Base-by-base conservation (phyloP, 2,797 vertebrate species). In the Anguilla anguilla region DNA sequence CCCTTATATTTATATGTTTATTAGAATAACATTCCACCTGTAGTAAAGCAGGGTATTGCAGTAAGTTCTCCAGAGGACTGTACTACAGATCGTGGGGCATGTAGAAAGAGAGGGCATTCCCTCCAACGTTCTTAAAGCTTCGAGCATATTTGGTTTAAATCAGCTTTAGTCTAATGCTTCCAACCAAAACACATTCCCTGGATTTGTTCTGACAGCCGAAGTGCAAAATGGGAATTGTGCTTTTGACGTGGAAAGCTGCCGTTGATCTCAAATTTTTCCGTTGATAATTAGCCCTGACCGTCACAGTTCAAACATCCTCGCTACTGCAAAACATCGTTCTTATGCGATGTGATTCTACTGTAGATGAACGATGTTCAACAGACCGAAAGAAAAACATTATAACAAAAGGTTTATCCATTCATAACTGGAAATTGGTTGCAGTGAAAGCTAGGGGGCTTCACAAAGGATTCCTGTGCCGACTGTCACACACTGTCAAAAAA, bases 161-260 rank as follows among this genome's bases (percentile, higher is more conserved):
- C 22, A 69, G 72, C 72, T 49, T 43, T 85, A 49, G 84, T 77
- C 39, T n/a, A 79, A 85, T 74, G 77, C 61, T n/a, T 46, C 28
- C 82, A 74, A 72, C 49, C 51, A 19, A 85, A 51, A 51, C 28
- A 83, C 39, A 77, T 86, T 39, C 67, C 9, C 64, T 82, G 64
- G 6, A 22, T 57, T 67, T 59, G 64, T n/a, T 72, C 67, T n/a
- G n/a, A 72, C 28, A 35, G 67, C 28, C n/a, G 10, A 6, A 0
- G 22, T 72, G 67, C n/a, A 28, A 13, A 3, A 72, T 15, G 28
- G n/a, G 10, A 31, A 72, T 0, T 28, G n/a, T 31, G n/a, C 31
- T 28, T 64, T 25, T 64, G 61, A 72, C 67, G 17, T 57, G 55
- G 55, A 72, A 72, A 72, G 11, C 67, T n/a, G 6, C 25, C 61